phyloP scores from a whole-genome alignment of 1,140 invertebrate genomes.

The Mamestra configurata region DNA sequence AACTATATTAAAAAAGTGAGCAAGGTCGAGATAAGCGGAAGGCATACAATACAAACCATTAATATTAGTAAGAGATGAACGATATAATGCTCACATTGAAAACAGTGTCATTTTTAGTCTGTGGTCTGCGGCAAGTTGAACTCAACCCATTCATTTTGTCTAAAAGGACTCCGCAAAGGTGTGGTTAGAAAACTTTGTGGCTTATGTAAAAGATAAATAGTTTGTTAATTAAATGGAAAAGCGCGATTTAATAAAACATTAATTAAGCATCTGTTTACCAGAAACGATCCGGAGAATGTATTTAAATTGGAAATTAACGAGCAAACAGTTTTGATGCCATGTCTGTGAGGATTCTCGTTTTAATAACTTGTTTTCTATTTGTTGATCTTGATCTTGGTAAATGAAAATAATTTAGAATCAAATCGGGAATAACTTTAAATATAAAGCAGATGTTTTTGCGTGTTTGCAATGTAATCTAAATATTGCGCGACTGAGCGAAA shows the following conservation, averaged over 20 bases:
- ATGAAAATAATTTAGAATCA: neutral
- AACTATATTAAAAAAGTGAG: slow-evolving; percentile 2
- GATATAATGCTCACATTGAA: neutral
- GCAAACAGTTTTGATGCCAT: neutral
- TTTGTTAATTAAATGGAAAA: slow-evolving; percentile 31
- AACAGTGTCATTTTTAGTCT: slow-evolving; percentile 2
- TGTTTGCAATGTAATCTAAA: too few species aligned
- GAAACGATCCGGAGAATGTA: slow-evolving; percentile 24
- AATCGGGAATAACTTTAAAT: neutral
- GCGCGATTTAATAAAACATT: slow-evolving; percentile 24
- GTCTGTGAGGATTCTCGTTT: slow-evolving; percentile 4
- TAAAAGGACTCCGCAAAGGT: neutral
- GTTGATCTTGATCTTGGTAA: slow-evolving; percentile 17
- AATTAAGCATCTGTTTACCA: slow-evolving; percentile 23
- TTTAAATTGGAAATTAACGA: slow-evolving; percentile 36
- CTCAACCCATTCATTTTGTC: neutral
- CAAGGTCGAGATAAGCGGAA: slow-evolving; percentile 1
- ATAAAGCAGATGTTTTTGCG: neutral
- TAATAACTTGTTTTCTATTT: slow-evolving; percentile 38
- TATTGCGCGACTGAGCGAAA: neutral
- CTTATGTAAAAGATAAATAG: slow-evolving; percentile 21
- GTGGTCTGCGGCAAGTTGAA: neutral
- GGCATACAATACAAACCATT: slow-evolving; percentile 23
- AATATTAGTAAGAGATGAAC: slow-evolving; percentile 1
- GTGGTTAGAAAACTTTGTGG: slow-evolving; percentile 5